Evolutionary conservation across 2,888 invertebrate genomes (phyloP).

Genomic region (Plutella xylostella): DNA sequence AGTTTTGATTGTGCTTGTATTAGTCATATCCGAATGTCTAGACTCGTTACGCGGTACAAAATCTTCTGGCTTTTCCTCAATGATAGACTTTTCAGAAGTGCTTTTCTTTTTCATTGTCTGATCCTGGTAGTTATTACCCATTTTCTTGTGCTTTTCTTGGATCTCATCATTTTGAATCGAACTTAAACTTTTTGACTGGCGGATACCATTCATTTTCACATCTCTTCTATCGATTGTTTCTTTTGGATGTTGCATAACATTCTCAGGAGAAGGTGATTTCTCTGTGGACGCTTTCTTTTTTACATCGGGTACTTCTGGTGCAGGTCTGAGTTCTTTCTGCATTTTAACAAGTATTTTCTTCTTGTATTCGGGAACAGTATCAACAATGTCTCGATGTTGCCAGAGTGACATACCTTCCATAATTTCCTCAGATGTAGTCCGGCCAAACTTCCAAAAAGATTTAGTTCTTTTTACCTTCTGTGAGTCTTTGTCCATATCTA

Average conservation of each 20-base stretch:
- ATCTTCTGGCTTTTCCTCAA: conserved; percentile 56
- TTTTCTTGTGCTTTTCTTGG: conserved; percentile 37
- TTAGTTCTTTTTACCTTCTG: conserved; percentile 83
- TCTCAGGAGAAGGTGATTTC: conserved; percentile 33
- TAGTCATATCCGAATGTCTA: conserved; percentile 58
- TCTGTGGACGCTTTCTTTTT: conserved; percentile 38
- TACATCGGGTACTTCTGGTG: conserved; percentile 48
- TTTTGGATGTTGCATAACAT: conserved; percentile 36
- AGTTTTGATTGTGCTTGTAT: conserved; percentile 63
- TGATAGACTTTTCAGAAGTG: conserved; percentile 53
- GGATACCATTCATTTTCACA: conserved; percentile 48
- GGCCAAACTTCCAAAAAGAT: conserved; percentile 88
- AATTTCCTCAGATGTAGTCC: conserved; percentile 78
- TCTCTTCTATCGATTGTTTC: conserved; percentile 63
- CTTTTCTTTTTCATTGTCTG: conserved; percentile 51
- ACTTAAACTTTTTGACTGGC: conserved; percentile 59
- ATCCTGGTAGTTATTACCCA: conserved; percentile 35
- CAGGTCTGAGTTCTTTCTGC: conserved; percentile 54
- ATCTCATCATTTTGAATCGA: conserved; percentile 57
- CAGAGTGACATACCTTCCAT: conserved; percentile 89
- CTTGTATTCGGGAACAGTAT: conserved; percentile 71
- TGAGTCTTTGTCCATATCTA: conserved; percentile 71
- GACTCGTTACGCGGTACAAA: conserved; percentile 53
- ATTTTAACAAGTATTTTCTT: conserved; percentile 58
- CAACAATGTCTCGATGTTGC: conserved; percentile 87